Base-by-base conservation (phyloP, 2,113 vertebrate genomes). In the Microcebus murinus region DNA sequence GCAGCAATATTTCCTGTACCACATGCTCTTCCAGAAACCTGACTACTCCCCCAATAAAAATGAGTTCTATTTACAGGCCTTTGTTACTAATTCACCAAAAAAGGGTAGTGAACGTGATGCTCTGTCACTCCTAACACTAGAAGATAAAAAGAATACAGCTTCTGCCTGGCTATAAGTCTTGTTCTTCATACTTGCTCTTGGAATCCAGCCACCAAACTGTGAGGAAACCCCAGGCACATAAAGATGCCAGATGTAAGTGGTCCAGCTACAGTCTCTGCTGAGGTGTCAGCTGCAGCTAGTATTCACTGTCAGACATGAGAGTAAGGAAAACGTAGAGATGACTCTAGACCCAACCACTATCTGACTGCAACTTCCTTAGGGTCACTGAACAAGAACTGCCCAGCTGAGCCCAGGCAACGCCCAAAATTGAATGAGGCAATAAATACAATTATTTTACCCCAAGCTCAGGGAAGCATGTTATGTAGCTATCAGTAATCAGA, bases 61-160 rank as follows among this genome's bases (percentile, higher is more conserved):
- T 36, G 21, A 89, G 29, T 59, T 74, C 86, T 68, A 13, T 48
- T 17, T 79, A 61, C 36, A 89, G 23, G 71, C 31, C 34, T 79
- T 61, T 73, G 59, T 90, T 82, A 71, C 57, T 76, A 91, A 92
- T 63, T 87, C 59, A 90, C 67, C 77, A 83, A 70, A 15, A 65
- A 6, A 86, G 6, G 42, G 31, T 39, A 90, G 45, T 73, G 29
- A 85, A 91, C 61, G 48, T 74, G 71, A 80, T 31, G 6, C 79
- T 89, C 48, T 85, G 79, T 36, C 84, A 68, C 91, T 80, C 50
- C 83, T 71, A 34, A 87, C 21, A 74, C 45, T 25, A 63, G 45
- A 76, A 52, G 39, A 73, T n/a, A 85, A 57, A 73, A 25, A 31
- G 63, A 18, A 86, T 25, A 76, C 29, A 50, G 70, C 57, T 86